These are phyloP conservation scores for Bagarius yarrelli DNA, from an alignment of 2,113 vertebrate genomes.

Conservation along the genomic window DNA sequence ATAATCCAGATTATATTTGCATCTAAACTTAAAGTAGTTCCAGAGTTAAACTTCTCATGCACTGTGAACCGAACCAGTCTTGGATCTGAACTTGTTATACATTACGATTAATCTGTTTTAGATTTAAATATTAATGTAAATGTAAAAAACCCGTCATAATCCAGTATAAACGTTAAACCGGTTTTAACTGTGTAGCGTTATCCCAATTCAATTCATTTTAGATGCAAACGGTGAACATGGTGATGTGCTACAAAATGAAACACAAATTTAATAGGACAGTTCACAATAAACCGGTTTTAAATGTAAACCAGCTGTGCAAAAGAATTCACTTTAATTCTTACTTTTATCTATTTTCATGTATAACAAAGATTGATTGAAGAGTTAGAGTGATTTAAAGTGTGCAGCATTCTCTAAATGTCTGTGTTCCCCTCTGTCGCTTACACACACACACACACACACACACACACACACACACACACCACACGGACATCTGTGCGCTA, in stretches of 20 bases:
- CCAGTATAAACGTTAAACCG: not conserved
- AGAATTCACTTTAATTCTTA: not conserved
- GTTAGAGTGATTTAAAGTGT: not conserved
- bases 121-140: not conserved
- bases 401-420: not conserved
- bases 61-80: not conserved
- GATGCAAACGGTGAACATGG: not conserved
- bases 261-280: not conserved
- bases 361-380: too few species aligned
- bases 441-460: constrained; percentile 5
- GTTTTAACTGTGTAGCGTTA: not conserved
- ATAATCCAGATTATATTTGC: too few species aligned
- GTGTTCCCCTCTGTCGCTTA: not conserved
- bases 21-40: not conserved
- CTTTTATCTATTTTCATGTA: not conserved
- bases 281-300: not conserved
- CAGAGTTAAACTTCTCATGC: not conserved
- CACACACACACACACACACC: constrained; percentile 10
- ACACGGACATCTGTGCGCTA: constrained; percentile 77
- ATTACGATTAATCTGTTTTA: not conserved
- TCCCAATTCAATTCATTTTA: not conserved
- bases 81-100: too few species aligned
- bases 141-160: too few species aligned
- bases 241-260: not conserved
- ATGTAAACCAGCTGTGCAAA: not conserved